Evolutionary conservation across 2,113 vertebrate species (phyloP).

Genomic region (Rhombomys opimus): DNA sequence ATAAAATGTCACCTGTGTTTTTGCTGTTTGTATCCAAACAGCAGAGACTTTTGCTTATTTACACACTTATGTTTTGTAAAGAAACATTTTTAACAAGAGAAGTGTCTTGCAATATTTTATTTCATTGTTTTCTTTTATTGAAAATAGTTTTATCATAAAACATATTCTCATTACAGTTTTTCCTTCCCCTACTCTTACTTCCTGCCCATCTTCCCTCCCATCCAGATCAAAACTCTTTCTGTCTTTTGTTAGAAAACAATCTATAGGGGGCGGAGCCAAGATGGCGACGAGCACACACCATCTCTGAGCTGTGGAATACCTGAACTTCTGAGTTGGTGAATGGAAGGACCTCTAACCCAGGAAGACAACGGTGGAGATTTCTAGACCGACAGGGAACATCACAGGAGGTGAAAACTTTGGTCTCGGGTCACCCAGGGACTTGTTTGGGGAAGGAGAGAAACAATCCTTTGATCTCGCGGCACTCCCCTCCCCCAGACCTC

Average conservation of each 20-base stretch:
- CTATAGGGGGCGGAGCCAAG: too few species aligned
- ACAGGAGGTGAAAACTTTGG: too few species aligned
- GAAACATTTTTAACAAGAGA: constrained; percentile 29
- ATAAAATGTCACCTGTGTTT: not conserved
- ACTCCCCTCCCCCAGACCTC: too few species aligned
- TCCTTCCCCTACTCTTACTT: not conserved
- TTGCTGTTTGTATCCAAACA: not conserved
- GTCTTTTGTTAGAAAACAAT: not conserved
- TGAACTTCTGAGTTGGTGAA: too few species aligned
- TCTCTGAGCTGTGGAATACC: too few species aligned
- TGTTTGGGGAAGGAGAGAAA: too few species aligned
- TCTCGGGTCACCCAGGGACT: too few species aligned
- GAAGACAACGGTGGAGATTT: too few species aligned
- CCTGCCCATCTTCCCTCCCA: not conserved
- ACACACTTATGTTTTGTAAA: constrained; percentile 6
- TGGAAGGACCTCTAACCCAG: too few species aligned
- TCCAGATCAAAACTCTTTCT: not conserved
- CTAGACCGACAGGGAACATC: too few species aligned
- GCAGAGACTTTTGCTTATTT: constrained; percentile 45
- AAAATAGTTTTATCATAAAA: not conserved
- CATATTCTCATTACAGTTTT: not conserved
- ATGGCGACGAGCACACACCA: too few species aligned
- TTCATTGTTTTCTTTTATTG: not conserved
- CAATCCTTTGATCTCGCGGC: too few species aligned
- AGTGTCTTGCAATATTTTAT: constrained; percentile 4